Evolutionary conservation across 2,888 invertebrate species (phyloP).

Genomic region (Himalopsyche kuldschensis): DNA sequence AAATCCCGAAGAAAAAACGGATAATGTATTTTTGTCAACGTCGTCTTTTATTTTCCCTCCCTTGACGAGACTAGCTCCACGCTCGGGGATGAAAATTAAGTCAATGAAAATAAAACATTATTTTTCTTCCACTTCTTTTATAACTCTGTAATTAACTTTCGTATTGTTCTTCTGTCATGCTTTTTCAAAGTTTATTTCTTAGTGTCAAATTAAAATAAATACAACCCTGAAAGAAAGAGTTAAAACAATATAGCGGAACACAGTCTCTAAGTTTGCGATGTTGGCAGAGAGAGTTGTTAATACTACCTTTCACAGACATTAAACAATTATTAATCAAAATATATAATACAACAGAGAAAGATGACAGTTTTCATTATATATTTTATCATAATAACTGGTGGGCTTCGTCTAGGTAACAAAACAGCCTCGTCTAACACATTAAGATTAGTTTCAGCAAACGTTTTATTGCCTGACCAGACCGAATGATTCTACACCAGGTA

Average conservation of each 20-base stretch:
- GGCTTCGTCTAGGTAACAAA: too few species aligned
- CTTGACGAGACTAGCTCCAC: background rate
- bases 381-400: too few species aligned
- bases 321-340: too few species aligned
- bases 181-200: background rate
- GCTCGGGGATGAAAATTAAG: slow-evolving; percentile 7
- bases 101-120: slow-evolving; percentile 14
- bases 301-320: too few species aligned
- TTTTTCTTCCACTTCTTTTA: slow-evolving; percentile 9
- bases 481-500: too few species aligned
- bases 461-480: too few species aligned
- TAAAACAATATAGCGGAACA: background rate
- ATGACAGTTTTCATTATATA: too few species aligned
- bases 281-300: too few species aligned
- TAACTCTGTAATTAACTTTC: slow-evolving; percentile 23
- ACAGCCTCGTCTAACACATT: too few species aligned
- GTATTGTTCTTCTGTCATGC: slow-evolving; percentile 11
- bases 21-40: background rate
- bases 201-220: background rate
- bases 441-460: too few species aligned
- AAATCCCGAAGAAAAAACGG: background rate
- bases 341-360: too few species aligned
- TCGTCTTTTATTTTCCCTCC: background rate
- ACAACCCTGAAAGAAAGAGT: background rate
- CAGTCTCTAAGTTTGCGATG: background rate